Percentiles rank a stretch among this genome's conserved stretches.
These are phyloP conservation scores for Cathartes aura DNA, from an alignment of 2,113 vertebrate genomes.

Conservation along the genomic window DNA sequence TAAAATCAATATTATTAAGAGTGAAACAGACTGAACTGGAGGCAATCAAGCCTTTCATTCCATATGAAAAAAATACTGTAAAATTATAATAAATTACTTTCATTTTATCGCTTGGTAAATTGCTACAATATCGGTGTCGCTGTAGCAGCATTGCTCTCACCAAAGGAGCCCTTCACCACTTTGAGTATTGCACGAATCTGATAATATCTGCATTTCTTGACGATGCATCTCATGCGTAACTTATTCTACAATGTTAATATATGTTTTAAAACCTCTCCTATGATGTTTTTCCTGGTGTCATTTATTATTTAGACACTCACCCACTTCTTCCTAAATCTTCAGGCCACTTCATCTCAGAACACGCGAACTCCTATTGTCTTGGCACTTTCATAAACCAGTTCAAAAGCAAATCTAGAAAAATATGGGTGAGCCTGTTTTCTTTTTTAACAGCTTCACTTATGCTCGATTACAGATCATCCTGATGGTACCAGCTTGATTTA, in stretches of 20 bases:
- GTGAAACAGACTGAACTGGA: conserved; percentile 27
- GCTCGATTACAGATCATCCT: background rate
- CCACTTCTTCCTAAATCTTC: background rate
- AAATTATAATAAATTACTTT: conserved; percentile 55
- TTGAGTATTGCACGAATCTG: background rate
- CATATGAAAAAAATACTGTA: background rate
- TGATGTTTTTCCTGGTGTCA: background rate
- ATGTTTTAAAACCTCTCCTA: background rate
- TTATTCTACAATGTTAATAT: background rate
- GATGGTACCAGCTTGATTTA: background rate
- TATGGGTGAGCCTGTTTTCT: background rate
- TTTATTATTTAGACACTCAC: background rate
- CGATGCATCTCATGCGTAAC: background rate
- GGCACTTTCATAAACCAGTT: background rate
- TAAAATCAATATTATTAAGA: conserved; percentile 70
- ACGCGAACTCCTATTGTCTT: background rate
- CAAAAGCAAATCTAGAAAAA: background rate
- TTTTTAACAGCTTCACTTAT: background rate
- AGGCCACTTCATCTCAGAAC: background rate
- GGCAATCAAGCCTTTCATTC: conserved; percentile 43
- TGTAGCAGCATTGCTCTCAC: background rate
- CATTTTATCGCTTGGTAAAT: conserved; percentile 41
- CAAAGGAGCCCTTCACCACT: background rate
- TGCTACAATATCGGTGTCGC: background rate
- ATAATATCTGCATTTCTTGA: background rate